Evolutionary conservation across 2,113 vertebrate genomes (phyloP).

Genomic region (Protobothrops mucrosquamatus): DNA sequence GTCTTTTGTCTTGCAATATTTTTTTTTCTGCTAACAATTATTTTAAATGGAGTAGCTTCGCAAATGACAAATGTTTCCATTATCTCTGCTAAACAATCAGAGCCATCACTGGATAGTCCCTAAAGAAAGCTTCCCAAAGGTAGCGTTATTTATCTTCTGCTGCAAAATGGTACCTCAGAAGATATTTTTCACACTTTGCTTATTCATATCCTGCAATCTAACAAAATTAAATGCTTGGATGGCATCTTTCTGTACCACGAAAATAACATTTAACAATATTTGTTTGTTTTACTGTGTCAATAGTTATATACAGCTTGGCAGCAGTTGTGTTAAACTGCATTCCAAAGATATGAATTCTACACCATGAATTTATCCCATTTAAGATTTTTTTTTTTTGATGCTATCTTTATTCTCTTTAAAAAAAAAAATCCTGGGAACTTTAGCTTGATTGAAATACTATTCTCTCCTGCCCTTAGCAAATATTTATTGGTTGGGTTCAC

Average conservation of each 20-base stretch:
- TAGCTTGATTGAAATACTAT: background rate
- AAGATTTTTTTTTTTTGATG: background rate
- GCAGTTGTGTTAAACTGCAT: conserved; percentile 20
- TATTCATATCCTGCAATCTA: conserved; percentile 46
- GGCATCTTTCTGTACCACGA: conserved; percentile 58
- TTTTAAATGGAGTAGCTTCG: conserved; percentile 21
- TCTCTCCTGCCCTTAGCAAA: background rate
- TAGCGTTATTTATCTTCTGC: background rate
- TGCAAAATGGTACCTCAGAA: conserved; percentile 29
- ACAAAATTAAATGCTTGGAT: conserved; percentile 57
- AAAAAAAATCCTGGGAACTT: background rate
- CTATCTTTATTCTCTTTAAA: background rate
- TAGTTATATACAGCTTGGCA: conserved; percentile 6
- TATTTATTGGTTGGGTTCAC: background rate
- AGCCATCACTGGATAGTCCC: conserved; percentile 1
- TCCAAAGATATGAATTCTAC: conserved; percentile 47
- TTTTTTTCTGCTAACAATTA: background rate
- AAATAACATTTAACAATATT: conserved; percentile 18
- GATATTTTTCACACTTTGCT: conserved; percentile 42
- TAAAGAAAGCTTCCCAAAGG: conserved; percentile 24
- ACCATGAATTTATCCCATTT: background rate
- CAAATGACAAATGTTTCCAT: background rate
- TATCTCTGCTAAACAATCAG: background rate
- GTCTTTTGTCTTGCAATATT: background rate
- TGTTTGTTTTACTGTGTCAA: background rate